Base-by-base conservation (phyloP, 2,113 vertebrate genomes). In the Damaliscus lunatus region DNA sequence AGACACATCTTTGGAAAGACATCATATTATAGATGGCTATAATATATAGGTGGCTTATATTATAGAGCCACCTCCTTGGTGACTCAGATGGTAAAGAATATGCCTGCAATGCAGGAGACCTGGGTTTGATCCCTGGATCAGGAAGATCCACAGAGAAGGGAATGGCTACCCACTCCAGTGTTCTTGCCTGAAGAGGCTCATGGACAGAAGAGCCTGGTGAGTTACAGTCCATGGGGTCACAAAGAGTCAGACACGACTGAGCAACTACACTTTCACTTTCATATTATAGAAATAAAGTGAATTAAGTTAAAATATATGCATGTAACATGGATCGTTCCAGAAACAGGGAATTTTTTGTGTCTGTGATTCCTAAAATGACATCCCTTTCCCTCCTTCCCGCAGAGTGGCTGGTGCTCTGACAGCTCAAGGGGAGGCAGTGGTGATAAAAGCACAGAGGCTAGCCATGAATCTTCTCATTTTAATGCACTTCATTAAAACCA, bases 401-500 rank as follows among this genome's bases (percentile, higher is more conserved):
- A 57, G 33, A 74, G 6, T 0, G 4, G 27, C n/a, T 94, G 80
- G n/a, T 67, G 55, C 31, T 40, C 23, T 36, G 21, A 46, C 88
- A 87, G 64, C 92, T 96, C 23, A 12, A 94, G 48, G 92, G 86
- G 64, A 97, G 78, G 88, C 10, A 50, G 8, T 53, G 3, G 52
- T 90, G 60, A 93, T 97, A 55, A 93, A 98, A 97, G 80, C 64
- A 7, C 74, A 86, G 64, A 62, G 90, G 16, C 64, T 3, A 0
- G 64, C 90, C 97, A 62, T 50, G 84, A 94, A 97, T 88, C 93
- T 96, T 0, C 0, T 92, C 94, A 15, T n/a, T 3, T 86, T 93
- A 95, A 78, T 64, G 83, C 97, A 96, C 92, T 97, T 91, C 95
- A 71, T 92, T 81, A 98, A 98, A 98, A 97, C 78, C 57, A 96